phyloP scores from a whole-genome alignment of 2,113 vertebrate genomes.

The Lepus europaeus region DNA sequence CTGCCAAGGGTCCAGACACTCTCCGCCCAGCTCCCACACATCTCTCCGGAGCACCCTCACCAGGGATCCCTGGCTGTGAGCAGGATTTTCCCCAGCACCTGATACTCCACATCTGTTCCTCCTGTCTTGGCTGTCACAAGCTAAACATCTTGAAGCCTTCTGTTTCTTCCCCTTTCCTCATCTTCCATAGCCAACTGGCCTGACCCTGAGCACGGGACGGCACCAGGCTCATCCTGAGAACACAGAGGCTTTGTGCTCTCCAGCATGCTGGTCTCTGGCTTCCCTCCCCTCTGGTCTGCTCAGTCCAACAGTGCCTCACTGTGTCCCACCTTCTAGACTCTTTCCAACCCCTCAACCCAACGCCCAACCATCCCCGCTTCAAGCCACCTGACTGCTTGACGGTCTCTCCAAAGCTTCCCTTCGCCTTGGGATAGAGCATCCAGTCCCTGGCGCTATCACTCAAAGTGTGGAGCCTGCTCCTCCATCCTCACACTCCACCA shows the following conservation, averaged over 20 bases:
- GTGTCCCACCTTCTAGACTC: neutral
- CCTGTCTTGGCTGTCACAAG: neutral
- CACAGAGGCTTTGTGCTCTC: neutral
- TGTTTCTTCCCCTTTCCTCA: neutral
- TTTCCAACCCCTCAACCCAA: no score
- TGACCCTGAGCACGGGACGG: neutral
- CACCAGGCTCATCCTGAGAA: neutral
- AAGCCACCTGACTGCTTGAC: no score
- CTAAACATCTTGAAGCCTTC: neutral
- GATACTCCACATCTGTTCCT: neutral
- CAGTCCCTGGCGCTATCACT: neutral
- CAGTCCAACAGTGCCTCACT: neutral
- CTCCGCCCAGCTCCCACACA: neutral
- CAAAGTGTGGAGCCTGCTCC: neutral
- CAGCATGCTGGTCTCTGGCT: neutral
- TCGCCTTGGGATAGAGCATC: neutral
- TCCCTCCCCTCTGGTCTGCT: neutral
- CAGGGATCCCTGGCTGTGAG: neutral
- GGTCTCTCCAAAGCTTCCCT: neutral
- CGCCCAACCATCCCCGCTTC: neutral
- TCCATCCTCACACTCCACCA: neutral
- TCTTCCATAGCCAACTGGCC: neutral
- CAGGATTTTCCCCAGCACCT: neutral
- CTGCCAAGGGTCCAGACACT: neutral
- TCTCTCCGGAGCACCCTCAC: neutral